Evolutionary conservation across 2,888 invertebrate species (phyloP).

Genomic region (Oligia strigilis): DNA sequence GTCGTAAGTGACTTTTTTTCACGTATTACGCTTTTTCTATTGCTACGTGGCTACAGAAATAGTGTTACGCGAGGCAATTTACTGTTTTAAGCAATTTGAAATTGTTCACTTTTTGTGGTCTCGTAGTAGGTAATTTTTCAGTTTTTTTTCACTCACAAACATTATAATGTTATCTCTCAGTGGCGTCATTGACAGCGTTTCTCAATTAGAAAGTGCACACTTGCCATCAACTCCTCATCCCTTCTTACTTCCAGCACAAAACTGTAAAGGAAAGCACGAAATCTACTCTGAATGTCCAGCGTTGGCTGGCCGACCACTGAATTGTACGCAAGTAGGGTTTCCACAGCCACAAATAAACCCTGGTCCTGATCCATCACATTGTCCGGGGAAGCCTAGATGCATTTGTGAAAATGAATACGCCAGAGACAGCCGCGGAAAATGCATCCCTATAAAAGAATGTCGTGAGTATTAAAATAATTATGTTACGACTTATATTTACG

Average conservation of each 20-base stretch:
- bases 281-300: conserved; percentile 62
- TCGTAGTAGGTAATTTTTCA: neutral
- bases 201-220: neutral
- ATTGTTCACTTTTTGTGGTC: neutral
- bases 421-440: conserved; percentile 60
- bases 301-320: conserved; percentile 62
- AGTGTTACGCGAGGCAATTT: neutral
- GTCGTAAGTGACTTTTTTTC: conserved; percentile 32
- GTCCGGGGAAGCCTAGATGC: conserved; percentile 61
- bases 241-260: conserved; percentile 49
- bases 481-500: neutral
- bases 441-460: conserved; percentile 65
- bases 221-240: neutral
- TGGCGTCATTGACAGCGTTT: neutral
- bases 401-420: conserved; percentile 62
- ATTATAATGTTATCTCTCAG: neutral
- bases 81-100: neutral
- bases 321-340: conserved; percentile 69
- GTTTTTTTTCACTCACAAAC: neutral
- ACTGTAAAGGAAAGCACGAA: conserved; percentile 65
- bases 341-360: conserved; percentile 47
- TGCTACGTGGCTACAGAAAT: neutral
- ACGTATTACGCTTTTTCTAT: neutral
- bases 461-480: conserved; percentile 58
- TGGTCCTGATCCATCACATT: conserved; percentile 23